phyloP scores from a whole-genome alignment of 1,140 invertebrate genomes.

The Drosophila albomicans region DNA sequence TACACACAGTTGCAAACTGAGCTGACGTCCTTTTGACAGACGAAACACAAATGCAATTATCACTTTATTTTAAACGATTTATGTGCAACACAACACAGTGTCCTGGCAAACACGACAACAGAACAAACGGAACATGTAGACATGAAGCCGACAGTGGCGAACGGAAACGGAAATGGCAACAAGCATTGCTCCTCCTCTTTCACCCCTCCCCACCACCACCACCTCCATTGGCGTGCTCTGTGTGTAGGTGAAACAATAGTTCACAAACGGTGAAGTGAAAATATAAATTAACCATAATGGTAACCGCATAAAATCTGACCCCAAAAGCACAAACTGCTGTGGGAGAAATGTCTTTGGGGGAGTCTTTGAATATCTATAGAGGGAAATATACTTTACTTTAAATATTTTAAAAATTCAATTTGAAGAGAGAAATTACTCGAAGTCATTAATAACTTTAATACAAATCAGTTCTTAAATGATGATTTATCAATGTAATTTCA shows the following conservation, averaged over 20 bases:
- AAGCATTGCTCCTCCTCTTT: conserved; percentile 44
- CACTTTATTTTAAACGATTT: conserved; percentile 84
- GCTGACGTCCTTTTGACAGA: conserved; percentile 77
- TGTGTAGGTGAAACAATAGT: conserved; percentile 29
- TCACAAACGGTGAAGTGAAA: conserved; percentile 4
- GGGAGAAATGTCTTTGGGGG: no score
- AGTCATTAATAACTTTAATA: no score
- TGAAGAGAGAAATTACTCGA: no score
- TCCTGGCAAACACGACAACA: conserved; percentile 48
- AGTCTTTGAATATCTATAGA: no score
- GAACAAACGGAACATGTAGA: conserved; percentile 53
- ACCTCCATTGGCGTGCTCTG: conserved; percentile 6
- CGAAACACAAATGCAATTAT: conserved; percentile 84
- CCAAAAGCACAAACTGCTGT: no score
- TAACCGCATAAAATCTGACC: conserved; percentile 19
- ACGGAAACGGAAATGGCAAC: conserved; percentile 81
- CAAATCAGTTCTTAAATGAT: no score
- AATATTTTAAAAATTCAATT: no score
- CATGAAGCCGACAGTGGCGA: conserved; percentile 72
- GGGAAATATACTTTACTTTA: no score
- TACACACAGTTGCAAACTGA: conserved; percentile 27
- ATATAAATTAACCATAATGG: conserved; percentile 26
- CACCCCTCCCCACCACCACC: no score
- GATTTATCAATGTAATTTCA: no score
- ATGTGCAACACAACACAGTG: conserved; percentile 68